phyloP scores from a whole-genome alignment of 2,888 invertebrate genomes.

The Apotomis capreana region DNA sequence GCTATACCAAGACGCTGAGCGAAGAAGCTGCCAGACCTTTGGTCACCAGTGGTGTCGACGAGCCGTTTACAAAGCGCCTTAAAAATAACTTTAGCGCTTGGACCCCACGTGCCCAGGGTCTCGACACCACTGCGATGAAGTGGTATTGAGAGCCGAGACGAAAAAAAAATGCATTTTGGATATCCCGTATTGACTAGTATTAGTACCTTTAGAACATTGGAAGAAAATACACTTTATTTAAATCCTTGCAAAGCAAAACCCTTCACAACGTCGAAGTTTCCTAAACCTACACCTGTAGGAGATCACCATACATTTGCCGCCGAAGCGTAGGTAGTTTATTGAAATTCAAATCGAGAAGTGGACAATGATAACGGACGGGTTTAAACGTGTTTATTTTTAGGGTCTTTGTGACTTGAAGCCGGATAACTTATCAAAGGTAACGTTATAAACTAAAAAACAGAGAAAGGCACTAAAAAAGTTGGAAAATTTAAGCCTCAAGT shows the following conservation, averaged over 20 bases:
- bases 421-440: not conserved
- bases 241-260: slow-evolving; percentile 7
- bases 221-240: slow-evolving; percentile 7
- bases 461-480: too few relatives aligned
- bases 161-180: too few relatives aligned
- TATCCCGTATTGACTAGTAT: too few relatives aligned
- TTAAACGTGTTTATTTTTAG: slow-evolving; percentile 23
- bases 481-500: too few relatives aligned
- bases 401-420: not conserved
- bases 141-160: too few relatives aligned
- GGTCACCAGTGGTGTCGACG: too few relatives aligned
- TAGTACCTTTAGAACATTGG: not conserved
- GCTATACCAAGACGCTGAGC: too few relatives aligned
- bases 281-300: slow-evolving; percentile 13
- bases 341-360: slow-evolving; percentile 48
- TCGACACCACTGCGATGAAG: too few relatives aligned
- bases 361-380: slow-evolving; percentile 44
- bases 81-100: too few relatives aligned
- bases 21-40: too few relatives aligned
- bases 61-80: too few relatives aligned
- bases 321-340: slow-evolving; percentile 45
- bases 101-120: too few relatives aligned
- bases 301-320: slow-evolving; percentile 39
- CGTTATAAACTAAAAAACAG: not conserved
- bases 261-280: slow-evolving; percentile 13